Percentiles rank a stretch among this genome's conserved stretches.
These are phyloP conservation scores for Dione vanillae DNA, from an alignment of 2,888 invertebrate species.

Conservation along the genomic window DNA sequence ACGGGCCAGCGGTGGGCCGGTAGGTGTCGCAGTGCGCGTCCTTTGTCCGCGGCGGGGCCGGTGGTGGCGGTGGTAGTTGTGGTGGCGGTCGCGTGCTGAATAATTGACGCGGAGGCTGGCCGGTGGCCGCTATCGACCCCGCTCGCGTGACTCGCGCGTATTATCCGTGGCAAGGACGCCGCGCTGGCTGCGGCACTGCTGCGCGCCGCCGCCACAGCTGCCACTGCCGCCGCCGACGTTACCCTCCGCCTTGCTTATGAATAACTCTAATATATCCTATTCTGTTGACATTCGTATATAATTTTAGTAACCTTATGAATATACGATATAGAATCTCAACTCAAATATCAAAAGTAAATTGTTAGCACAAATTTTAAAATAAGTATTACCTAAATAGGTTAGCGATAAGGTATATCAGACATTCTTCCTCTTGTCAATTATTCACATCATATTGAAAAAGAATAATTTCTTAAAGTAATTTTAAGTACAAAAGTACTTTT, in stretches of 20 bases:
- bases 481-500: background rate
- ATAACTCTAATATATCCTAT: conserved; percentile 2
- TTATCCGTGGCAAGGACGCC: conserved; percentile 78
- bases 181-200: conserved; percentile 77
- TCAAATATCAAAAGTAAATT: background rate
- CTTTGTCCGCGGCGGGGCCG: conserved; percentile 66
- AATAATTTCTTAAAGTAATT: background rate
- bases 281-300: conserved; percentile 7
- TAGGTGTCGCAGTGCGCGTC: conserved; percentile 73
- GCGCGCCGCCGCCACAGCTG: conserved; percentile 60
- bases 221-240: conserved; percentile 54
- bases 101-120: conserved; percentile 79
- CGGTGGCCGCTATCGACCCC: conserved; percentile 83
- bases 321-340: background rate
- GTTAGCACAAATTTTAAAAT: background rate
- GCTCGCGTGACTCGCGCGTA: conserved; percentile 77
- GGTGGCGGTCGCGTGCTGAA: conserved; percentile 75
- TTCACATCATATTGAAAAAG: background rate
- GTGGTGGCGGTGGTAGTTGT: conserved; percentile 65
- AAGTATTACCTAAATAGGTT: background rate
- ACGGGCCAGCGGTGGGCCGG: conserved; percentile 71
- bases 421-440: background rate
- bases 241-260: conserved; percentile 40
- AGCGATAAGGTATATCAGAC: background rate
- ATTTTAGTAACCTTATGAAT: background rate